phyloP scores from a whole-genome alignment of 2,113 vertebrate genomes.

The Tiliqua scincoides region DNA sequence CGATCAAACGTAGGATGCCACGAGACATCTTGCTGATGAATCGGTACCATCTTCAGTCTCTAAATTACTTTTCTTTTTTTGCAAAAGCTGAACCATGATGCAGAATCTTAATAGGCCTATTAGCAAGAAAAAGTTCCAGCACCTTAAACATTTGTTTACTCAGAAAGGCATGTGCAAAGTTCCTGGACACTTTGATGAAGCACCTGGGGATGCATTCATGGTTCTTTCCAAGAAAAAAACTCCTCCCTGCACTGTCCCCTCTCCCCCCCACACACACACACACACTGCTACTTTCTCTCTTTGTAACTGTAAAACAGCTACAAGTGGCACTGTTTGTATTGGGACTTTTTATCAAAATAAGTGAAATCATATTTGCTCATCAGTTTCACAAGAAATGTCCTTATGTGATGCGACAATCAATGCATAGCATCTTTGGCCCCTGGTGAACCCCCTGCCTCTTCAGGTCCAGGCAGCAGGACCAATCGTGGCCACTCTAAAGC shows the following conservation, averaged over 20 bases:
- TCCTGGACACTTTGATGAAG: background rate
- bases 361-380: too few species aligned
- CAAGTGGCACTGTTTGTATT: too few species aligned
- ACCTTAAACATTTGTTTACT: slow-evolving; percentile 10
- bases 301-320: too few species aligned
- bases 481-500: too few species aligned
- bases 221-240: background rate
- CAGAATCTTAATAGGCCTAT: background rate
- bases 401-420: too few species aligned
- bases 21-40: background rate
- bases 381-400: too few species aligned
- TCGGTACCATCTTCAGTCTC: background rate
- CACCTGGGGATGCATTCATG: background rate
- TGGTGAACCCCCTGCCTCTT: too few species aligned
- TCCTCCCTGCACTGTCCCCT: background rate
- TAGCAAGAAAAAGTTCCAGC: slow-evolving; percentile 29
- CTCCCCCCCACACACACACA: background rate
- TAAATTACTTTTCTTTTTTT: background rate
- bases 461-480: too few species aligned
- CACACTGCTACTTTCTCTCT: background rate
- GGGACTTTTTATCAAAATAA: too few species aligned
- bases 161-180: background rate
- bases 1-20: accelerated
- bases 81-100: background rate
- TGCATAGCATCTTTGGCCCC: too few species aligned